Evolutionary conservation across 2,797 vertebrate genomes (phyloP).

Genomic region (Chelonia mydas): DNA sequence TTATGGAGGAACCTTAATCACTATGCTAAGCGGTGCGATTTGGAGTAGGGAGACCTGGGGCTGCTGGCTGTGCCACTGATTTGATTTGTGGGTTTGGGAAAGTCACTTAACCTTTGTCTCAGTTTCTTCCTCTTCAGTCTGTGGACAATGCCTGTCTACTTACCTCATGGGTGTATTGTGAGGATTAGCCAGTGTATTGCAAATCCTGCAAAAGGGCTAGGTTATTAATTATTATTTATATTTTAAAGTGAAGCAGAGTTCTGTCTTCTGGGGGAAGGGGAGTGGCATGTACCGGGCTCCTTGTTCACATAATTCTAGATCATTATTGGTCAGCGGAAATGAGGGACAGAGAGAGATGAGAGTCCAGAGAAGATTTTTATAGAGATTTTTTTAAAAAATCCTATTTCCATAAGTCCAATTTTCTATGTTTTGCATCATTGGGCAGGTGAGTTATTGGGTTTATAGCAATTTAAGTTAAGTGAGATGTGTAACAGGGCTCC

Average conservation of each 20-base stretch:
- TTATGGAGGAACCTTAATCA: neutral
- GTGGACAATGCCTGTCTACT: neutral
- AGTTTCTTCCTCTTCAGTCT: neutral
- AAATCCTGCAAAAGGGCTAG: neutral
- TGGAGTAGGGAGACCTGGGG: neutral
- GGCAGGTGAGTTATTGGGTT: slow-evolving; percentile 78
- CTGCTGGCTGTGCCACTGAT: neutral
- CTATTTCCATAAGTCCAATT: slow-evolving; percentile 70
- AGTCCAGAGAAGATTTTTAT: slow-evolving; percentile 28
- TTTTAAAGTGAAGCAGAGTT: neutral
- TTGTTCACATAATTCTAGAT: accelerated
- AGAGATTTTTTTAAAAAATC: slow-evolving; percentile 58
- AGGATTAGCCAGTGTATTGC: neutral
- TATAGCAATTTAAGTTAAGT: slow-evolving; percentile 73
- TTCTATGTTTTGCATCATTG: slow-evolving; percentile 77
- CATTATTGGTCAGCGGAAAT: slow-evolving; percentile 5
- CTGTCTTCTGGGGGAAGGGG: neutral
- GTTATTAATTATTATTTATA: neutral
- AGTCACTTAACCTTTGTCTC: slow-evolving; percentile 22
- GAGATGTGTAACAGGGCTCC: slow-evolving; percentile 66
- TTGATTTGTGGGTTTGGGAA: slow-evolving; percentile 32
- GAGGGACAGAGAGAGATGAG: neutral
- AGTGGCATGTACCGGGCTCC: neutral
- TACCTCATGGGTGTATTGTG: neutral
- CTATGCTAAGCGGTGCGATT: neutral